These are phyloP conservation scores for Hypena proboscidalis DNA, from an alignment of 2,888 invertebrate species.

Conservation along the genomic window DNA sequence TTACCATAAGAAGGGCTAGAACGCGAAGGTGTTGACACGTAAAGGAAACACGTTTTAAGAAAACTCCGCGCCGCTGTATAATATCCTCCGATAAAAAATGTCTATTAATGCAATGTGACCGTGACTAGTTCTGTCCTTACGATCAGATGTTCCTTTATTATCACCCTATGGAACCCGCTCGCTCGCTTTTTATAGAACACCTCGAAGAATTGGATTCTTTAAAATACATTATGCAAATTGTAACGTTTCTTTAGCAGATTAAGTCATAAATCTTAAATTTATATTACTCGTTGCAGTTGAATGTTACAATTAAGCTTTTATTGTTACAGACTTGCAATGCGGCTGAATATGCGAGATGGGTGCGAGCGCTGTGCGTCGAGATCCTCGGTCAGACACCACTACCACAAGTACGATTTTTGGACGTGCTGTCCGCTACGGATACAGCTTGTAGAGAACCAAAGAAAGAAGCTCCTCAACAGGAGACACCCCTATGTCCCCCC, in stretches of 20 bases:
- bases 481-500: constrained; percentile 68
- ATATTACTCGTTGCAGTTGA: constrained; percentile 18
- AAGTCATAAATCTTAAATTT: constrained; percentile 50
- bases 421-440: constrained; percentile 87
- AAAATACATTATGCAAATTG: constrained; percentile 36
- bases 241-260: constrained; percentile 45
- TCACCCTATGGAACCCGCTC: constrained; percentile 48
- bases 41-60: constrained; percentile 71
- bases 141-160: constrained; percentile 57
- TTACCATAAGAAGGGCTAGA: constrained; percentile 81
- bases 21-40: constrained; percentile 81
- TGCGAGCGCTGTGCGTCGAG: constrained; percentile 90
- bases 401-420: constrained; percentile 89
- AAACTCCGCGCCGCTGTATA: constrained; percentile 35
- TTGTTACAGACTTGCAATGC: constrained; percentile 89
- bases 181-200: constrained; percentile 27
- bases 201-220: constrained; percentile 13
- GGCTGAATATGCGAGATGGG: constrained; percentile 90
- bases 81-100: constrained; percentile 37
- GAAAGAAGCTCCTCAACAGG: constrained; percentile 67
- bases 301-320: constrained; percentile 44
- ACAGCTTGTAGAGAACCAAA: constrained; percentile 72
- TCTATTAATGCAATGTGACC: constrained; percentile 55
- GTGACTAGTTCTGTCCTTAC: constrained; percentile 59
- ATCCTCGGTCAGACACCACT: constrained; percentile 90